These are phyloP conservation scores for Poliocrania exsul DNA, from an alignment of 2,797 vertebrate genomes.

Conservation along the genomic window DNA sequence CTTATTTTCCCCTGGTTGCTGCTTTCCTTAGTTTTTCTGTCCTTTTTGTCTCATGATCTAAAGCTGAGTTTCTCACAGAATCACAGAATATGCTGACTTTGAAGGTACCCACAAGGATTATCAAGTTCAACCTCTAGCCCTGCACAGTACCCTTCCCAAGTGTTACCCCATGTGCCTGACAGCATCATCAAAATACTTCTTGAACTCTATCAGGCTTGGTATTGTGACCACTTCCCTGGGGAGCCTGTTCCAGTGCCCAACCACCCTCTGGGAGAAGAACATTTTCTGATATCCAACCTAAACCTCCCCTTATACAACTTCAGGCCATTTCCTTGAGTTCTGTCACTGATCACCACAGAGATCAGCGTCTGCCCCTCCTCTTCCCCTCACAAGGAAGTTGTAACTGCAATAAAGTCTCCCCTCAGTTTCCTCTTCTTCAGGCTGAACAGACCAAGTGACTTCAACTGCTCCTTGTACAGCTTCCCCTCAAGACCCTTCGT, in stretches of 20 bases:
- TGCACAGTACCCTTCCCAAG: background rate
- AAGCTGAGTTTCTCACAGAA: background rate
- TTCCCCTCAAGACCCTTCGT: background rate
- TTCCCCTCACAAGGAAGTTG: background rate
- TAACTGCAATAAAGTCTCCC: background rate
- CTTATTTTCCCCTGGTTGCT: background rate
- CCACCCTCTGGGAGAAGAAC: background rate
- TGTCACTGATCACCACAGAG: background rate
- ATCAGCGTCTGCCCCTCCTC: background rate
- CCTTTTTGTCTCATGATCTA: background rate
- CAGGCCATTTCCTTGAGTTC: background rate
- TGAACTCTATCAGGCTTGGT: background rate
- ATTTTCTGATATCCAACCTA: background rate
- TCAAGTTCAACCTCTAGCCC: background rate
- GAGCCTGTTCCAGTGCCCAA: background rate
- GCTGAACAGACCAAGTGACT: background rate
- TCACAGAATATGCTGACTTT: background rate
- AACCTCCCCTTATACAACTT: background rate
- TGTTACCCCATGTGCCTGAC: background rate
- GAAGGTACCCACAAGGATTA: background rate
- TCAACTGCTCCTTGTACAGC: background rate
- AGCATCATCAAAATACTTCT: background rate
- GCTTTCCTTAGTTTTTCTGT: background rate
- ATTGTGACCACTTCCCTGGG: background rate
- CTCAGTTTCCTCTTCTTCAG: background rate